phyloP scores from a whole-genome alignment of 2,797 vertebrate species.

The Liasis olivaceus region DNA sequence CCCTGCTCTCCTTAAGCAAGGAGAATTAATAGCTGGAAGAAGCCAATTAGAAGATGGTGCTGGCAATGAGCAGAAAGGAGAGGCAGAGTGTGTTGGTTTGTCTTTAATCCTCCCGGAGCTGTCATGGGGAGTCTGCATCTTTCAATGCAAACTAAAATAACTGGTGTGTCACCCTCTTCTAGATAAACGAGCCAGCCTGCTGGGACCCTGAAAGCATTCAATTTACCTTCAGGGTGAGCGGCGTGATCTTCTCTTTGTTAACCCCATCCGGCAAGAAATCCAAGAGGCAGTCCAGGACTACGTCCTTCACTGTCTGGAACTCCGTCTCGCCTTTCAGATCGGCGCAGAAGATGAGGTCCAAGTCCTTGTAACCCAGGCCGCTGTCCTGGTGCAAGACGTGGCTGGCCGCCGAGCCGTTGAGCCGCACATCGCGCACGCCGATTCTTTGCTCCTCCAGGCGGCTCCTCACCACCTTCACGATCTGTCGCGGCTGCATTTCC shows the following conservation, averaged over 20 bases:
- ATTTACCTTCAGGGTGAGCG: constrained; percentile 95
- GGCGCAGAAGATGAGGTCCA: constrained; percentile 98
- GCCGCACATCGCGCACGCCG: constrained; percentile 89
- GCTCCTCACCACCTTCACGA: constrained; percentile 93
- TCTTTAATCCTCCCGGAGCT: background rate
- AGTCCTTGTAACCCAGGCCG: constrained; percentile 96
- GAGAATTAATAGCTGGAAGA: background rate
- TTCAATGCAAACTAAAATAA: background rate
- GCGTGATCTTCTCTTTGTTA: constrained; percentile 96
- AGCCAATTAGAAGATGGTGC: background rate
- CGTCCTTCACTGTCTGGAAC: constrained; percentile 98
- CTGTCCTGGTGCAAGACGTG: constrained; percentile 94
- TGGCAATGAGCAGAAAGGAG: background rate
- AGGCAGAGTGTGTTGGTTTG: fast-evolving
- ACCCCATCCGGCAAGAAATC: constrained; percentile 98
- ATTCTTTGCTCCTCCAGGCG: constrained; percentile 91
- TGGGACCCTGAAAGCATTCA: background rate
- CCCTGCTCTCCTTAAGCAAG: background rate
- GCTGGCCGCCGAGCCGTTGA: constrained; percentile 97
- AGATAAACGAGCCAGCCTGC: background rate
- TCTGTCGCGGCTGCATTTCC: constrained; percentile 93
- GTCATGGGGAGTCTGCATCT: background rate
- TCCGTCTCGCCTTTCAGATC: constrained; percentile 92
- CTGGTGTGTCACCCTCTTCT: fast-evolving
- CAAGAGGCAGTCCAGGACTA: constrained; percentile 96